Conservation (phyloP, 2,888 invertebrate genomes). For the Eupithecia exiguata region DNA sequence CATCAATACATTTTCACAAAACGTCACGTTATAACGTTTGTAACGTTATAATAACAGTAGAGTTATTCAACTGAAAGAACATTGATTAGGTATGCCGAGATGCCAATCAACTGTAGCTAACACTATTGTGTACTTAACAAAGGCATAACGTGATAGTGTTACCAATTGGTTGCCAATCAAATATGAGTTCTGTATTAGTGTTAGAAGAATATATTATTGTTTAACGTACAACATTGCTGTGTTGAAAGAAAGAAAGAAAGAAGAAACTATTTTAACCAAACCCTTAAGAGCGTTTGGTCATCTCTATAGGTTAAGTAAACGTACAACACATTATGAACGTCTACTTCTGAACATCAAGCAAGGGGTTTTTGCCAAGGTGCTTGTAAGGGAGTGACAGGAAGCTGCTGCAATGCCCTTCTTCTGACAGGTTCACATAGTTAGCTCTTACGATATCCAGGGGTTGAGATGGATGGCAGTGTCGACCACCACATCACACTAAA, state of each 20-base stretch:
- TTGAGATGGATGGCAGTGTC: neutral
- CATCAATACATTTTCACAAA: neutral
- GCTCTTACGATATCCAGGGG: neutral
- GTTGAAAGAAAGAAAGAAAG: neutral
- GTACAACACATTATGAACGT: no score
- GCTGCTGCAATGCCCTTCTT: neutral
- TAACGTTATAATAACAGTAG: neutral
- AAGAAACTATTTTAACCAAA: neutral
- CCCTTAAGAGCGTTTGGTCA: neutral
- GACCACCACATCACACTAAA: no score
- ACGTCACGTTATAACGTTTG: no score
- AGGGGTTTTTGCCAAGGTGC: no score
- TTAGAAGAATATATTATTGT: neutral
- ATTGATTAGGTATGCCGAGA: constrained; percentile 25
- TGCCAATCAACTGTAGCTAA: constrained; percentile 25
- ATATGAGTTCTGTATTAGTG: neutral
- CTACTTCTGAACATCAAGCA: no score
- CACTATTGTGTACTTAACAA: constrained; percentile 25
- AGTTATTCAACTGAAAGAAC: constrained; percentile 14
- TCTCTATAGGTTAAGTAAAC: no score
- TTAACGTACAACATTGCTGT: neutral
- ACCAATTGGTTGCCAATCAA: constrained; percentile 1
- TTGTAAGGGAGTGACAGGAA: neutral
- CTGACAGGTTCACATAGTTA: neutral
- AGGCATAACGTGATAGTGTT: constrained; percentile 5